phyloP scores from a whole-genome alignment of 2,888 invertebrate species.

The Trissolcus brochymenae region DNA sequence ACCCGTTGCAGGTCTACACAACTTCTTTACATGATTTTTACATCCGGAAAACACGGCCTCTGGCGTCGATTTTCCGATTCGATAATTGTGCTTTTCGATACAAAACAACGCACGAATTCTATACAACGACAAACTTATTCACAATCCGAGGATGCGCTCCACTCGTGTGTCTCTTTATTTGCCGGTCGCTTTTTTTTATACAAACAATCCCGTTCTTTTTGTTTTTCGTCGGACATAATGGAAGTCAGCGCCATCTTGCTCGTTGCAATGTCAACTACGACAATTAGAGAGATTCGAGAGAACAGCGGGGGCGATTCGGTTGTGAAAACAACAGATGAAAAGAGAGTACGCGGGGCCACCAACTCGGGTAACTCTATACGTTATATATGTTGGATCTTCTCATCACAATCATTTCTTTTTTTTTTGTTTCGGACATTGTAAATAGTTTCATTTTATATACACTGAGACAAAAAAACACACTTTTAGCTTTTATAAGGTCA shows the following conservation, averaged over 20 bases:
- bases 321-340: conserved; percentile 42
- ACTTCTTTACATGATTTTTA: conserved; percentile 54
- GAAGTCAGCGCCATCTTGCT: conserved; percentile 49
- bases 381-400: conserved; percentile 10
- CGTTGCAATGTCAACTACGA: conserved; percentile 39
- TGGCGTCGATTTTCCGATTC: conserved; percentile 42
- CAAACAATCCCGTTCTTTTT: conserved; percentile 14
- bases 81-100: conserved; percentile 30
- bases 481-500: too few relatives aligned
- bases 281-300: conserved; percentile 49
- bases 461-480: too few relatives aligned
- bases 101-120: conserved; percentile 39
- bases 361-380: conserved; percentile 28
- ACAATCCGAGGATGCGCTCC: conserved; percentile 21
- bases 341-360: conserved; percentile 44
- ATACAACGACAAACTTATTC: conserved; percentile 47
- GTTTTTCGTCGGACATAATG: conserved; percentile 43
- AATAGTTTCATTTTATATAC: conserved; percentile 30
- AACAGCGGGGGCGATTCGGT: conserved; percentile 41
- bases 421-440: conserved; percentile 37
- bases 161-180: conserved; percentile 5
- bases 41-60: conserved; percentile 40
- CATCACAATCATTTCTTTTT: conserved; percentile 8
- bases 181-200: conserved; percentile 10
- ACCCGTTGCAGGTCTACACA: conserved; percentile 16